Conservation (phyloP, 2,113 vertebrate species). For the Eleginops maclovinus region DNA sequence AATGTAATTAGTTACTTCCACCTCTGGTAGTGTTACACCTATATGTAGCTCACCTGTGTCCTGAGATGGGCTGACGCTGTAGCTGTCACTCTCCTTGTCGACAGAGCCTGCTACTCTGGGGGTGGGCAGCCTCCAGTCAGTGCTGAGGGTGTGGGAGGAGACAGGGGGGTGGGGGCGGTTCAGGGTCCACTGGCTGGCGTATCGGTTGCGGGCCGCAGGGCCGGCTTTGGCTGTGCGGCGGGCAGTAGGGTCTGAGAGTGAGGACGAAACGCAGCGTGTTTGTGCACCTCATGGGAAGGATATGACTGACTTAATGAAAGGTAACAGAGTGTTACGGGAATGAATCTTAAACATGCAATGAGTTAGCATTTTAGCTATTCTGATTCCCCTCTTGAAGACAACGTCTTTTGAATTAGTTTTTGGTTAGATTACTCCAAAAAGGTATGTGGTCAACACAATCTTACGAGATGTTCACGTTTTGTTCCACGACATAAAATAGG, state of each 20-base stretch:
- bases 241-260: conserved; percentile 91
- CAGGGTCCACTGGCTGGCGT: conserved; percentile 98
- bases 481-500: no score
- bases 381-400: no score
- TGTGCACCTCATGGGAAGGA: not conserved
- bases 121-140: conserved; percentile 96
- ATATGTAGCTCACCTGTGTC: conserved; percentile 89
- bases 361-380: no score
- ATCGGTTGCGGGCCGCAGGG: conserved; percentile 93
- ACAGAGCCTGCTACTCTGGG: conserved; percentile 93
- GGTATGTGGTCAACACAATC: no score
- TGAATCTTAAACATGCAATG: no score
- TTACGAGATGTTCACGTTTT: no score
- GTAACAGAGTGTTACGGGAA: no score
- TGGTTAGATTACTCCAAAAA: no score
- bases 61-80: conserved; percentile 99
- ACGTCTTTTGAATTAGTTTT: no score
- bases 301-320: not conserved
- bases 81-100: conserved; percentile 99
- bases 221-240: conserved; percentile 94
- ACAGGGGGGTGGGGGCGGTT: conserved; percentile 96
- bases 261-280: not conserved
- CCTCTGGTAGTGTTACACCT: no score
- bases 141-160: conserved; percentile 96
- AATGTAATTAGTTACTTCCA: no score